Base-by-base conservation (phyloP, 1,140 invertebrate genomes). In the Thaumatotibia leucotreta region DNA sequence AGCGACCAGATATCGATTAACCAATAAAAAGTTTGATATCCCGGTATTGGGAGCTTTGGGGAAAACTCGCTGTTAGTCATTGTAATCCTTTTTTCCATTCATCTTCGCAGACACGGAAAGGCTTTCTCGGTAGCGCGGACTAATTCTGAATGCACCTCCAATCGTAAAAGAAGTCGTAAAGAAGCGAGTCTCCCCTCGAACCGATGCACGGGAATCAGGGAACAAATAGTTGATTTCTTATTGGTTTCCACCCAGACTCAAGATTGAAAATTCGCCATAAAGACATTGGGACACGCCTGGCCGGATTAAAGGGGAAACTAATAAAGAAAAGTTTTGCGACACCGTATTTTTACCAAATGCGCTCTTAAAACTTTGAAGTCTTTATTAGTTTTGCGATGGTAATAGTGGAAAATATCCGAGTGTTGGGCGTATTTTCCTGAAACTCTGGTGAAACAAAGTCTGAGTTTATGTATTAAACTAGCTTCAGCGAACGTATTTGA, bases 141-240 rank as follows among this genome's bases (percentile, higher is more conserved):
- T 90, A 89, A 90, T 90, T 90, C 79, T 75, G 83, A 89, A 90
- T 90, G 88, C 88, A 90, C 85, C 88, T 89, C 78, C 80, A 89
- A 88, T 89, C 88, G 88, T 90, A 90, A 90, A 90, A 90, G 84
- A 83, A 85, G 85, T 89, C 88, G 88, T 90, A 90, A 90, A 90
- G 85, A 83, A 88, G 69, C 81, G 79, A 76, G 69, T 71, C 79
- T 79, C 84, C 86, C 84, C 83, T 84, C 80, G 74, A 81, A 82
- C 76, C 80, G 79, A 85, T 87, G 86, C 84, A 84, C 82, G 78
- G 73, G 83, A 84, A 84, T 86, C 85, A 86, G 80, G 84, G 84
- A 80, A 86, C 82, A 88, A 90, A 90, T 88, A 88, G 82, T 90
- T 90, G 88, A 90, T 90, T 90, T 90, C 84, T 88, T 89, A 89